Evolutionary conservation across 2,113 vertebrate species (phyloP).

Genomic region (Tricholaema leucomelas): DNA sequence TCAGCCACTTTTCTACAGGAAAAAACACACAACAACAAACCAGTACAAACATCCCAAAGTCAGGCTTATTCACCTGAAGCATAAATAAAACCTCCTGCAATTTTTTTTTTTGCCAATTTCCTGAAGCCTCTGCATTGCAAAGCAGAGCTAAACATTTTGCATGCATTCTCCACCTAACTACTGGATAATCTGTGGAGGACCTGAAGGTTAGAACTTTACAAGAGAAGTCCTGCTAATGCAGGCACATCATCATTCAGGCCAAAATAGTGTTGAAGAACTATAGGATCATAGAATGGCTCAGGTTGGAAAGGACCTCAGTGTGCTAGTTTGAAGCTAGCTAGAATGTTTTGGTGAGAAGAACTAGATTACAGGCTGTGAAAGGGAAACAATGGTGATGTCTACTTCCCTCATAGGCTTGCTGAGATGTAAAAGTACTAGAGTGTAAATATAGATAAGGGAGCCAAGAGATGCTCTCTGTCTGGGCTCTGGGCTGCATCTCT

Average conservation of each 20-base stretch:
- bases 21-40: background rate
- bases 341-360: too few relatives aligned
- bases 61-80: conserved; percentile 14
- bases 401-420: too few relatives aligned
- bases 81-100: conserved; percentile 8
- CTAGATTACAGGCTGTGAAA: too few relatives aligned
- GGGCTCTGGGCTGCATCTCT: too few relatives aligned
- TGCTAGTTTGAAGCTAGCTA: too few relatives aligned
- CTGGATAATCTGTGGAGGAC: background rate
- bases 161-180: background rate
- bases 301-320: too few relatives aligned
- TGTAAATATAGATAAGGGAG: too few relatives aligned
- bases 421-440: too few relatives aligned
- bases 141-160: background rate
- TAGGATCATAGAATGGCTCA: too few relatives aligned
- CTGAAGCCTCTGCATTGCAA: background rate
- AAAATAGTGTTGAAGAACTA: background rate
- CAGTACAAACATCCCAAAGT: conserved; percentile 25
- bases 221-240: background rate
- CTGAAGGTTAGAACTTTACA: background rate
- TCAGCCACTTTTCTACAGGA: background rate
- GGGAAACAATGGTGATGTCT: too few relatives aligned
- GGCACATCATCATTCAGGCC: background rate
- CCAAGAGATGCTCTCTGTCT: too few relatives aligned
- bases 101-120: conserved; percentile 23